Conservation (phyloP, 1,140 invertebrate genomes). For the Drosophila prosaltans region DNA sequence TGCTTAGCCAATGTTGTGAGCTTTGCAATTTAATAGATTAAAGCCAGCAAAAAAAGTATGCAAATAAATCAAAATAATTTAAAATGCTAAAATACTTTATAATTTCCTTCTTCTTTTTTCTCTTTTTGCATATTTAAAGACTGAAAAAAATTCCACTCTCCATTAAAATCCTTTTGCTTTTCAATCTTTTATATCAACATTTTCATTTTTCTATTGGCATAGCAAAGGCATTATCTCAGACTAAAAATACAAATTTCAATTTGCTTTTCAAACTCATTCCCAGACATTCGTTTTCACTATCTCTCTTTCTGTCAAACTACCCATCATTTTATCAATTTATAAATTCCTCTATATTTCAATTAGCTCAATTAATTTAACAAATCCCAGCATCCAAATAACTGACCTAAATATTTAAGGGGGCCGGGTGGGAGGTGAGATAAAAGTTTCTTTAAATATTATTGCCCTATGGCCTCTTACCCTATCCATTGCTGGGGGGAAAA, state of each 20-base stretch:
- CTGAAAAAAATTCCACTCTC: too few relatives aligned
- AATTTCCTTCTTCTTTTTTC: too few relatives aligned
- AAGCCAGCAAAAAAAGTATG: too few relatives aligned
- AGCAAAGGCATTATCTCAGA: not conserved
- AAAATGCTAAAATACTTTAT: too few relatives aligned
- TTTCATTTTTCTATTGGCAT: not conserved
- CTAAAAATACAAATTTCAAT: not conserved
- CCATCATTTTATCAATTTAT: constrained; percentile 1
- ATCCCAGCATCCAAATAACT: constrained; percentile 23
- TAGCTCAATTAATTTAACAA: constrained; percentile 50
- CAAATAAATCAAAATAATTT: too few relatives aligned
- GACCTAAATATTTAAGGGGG: not conserved
- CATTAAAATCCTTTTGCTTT: too few relatives aligned
- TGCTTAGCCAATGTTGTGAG: too few relatives aligned
- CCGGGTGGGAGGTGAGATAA: constrained; percentile 17
- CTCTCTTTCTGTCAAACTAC: constrained; percentile 28
- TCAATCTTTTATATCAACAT: not conserved
- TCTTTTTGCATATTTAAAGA: too few relatives aligned
- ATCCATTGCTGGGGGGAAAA: constrained; percentile 25
- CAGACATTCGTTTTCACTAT: too few relatives aligned
- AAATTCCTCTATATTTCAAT: constrained; percentile 39
- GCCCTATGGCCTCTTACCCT: constrained; percentile 1
- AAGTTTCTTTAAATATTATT: constrained; percentile 18
- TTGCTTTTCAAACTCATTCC: too few relatives aligned
- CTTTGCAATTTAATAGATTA: too few relatives aligned